Evolutionary conservation across 1,140 invertebrate species (phyloP), one percentile per base, ranked within the genome.

Genomic region (Drosophila persimilis): DNA sequence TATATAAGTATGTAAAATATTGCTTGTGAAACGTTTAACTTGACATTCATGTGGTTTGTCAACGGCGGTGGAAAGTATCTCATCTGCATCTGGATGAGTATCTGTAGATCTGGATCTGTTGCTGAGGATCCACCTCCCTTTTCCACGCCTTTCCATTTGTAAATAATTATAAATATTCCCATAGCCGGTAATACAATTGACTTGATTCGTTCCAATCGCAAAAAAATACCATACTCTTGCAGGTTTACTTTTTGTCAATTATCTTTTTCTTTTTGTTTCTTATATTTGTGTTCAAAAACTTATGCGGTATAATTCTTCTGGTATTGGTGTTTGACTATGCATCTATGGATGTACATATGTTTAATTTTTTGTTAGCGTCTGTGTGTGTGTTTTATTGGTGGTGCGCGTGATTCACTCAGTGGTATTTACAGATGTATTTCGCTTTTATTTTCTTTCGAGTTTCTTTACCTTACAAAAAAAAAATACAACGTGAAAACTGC

Each of bases 11-110:
- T 84, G 83, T 86, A 86, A 86, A 86, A 86, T 86, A 86, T 86
- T 86, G 83, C 83, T 86, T 86, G 77, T 88, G 81, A 86, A 86
- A 86, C 73, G 65, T 88, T 86, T 78, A 88, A 88, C 81, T 86
- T 81, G 77, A 86, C 81, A 86, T 80, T 86, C 60, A 73, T 73
- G 76, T 73, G 41, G 54, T 53, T 72, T 78, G 65, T 56, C 62
- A 79, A 79, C 46, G 55, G 51, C 62, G 51, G 59, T 61, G 53
- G 57, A 64, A 80, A 58, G 55, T 56, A 67, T 67, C 63, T 67
- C 65, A 69, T 67, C 47, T 39, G 39, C 29, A 31, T 60, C 54
- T 39, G 31, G 4, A 13, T 39, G 35, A 39, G 35, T 13, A 39
- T 39, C 11, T 39, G 11, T 39, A 11, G 11, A 39, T 39, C 35